These are phyloP conservation scores for Melieria crassipennis DNA, from an alignment of 2,888 invertebrate species.

Conservation along the genomic window DNA sequence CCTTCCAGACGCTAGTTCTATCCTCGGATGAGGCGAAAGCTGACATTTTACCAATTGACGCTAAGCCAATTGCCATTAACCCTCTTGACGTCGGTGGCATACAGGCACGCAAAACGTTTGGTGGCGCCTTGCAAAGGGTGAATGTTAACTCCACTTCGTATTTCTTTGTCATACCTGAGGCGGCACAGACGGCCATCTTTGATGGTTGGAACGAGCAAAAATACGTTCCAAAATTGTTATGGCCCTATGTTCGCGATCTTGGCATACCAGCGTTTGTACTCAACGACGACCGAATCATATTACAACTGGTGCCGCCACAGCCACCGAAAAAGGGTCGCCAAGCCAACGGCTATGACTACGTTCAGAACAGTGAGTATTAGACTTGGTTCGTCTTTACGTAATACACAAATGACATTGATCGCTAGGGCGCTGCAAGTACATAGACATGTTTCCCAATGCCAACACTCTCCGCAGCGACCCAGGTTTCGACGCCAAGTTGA, in stretches of 20 bases:
- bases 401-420: slow-evolving; percentile 36
- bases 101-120: slow-evolving; percentile 49
- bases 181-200: slow-evolving; percentile 59
- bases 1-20: slow-evolving; percentile 55
- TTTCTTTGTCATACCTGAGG: slow-evolving; percentile 62
- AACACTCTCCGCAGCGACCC: slow-evolving; percentile 68
- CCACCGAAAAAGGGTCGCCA: slow-evolving; percentile 57
- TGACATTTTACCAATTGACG: slow-evolving; percentile 51
- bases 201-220: slow-evolving; percentile 59
- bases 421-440: slow-evolving; percentile 71
- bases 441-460: slow-evolving; percentile 71
- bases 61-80: slow-evolving; percentile 54
- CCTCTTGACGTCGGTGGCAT: slow-evolving; percentile 55
- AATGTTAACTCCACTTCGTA: slow-evolving; percentile 57
- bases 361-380: slow-evolving; percentile 52
- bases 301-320: slow-evolving; percentile 60
- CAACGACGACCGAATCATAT: slow-evolving; percentile 55
- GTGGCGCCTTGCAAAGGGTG: slow-evolving; percentile 54
- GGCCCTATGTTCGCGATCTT: slow-evolving; percentile 60
- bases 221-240: slow-evolving; percentile 57
- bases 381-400: background rate
- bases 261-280: slow-evolving; percentile 59
- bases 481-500: slow-evolving; percentile 68
- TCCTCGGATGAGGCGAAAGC: slow-evolving; percentile 49
- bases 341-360: slow-evolving; percentile 59